Evolutionary conservation across 2,113 vertebrate genomes (phyloP).

Genomic region (Reinhardtius hippoglossoides): DNA sequence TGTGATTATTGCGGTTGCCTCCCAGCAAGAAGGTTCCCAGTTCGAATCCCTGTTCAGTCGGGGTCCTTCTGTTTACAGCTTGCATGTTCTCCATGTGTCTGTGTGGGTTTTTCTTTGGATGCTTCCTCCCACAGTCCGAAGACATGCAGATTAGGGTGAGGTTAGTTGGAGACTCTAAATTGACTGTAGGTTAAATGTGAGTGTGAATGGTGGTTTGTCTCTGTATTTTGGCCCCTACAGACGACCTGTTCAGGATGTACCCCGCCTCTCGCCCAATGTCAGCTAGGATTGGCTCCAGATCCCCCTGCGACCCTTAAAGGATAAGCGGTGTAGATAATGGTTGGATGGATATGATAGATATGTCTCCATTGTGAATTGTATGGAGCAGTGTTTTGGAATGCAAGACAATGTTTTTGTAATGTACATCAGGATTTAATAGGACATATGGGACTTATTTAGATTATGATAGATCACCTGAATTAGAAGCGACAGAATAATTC

Average conservation of each 20-base stretch:
- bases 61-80: no score
- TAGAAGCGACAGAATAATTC: background rate
- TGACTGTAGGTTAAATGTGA: no score
- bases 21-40: no score
- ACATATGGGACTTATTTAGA: slow-evolving; percentile 5
- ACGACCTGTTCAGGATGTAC: background rate
- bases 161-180: no score
- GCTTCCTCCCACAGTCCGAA: no score
- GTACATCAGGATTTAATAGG: background rate
- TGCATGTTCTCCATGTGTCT: no score
- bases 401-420: background rate
- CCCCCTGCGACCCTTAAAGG: background rate
- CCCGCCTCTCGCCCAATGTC: background rate
- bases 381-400: background rate
- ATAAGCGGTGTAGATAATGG: background rate
- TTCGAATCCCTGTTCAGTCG: no score
- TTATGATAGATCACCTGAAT: background rate
- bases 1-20: no score
- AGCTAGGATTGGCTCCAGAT: background rate
- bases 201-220: no score
- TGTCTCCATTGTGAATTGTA: background rate
- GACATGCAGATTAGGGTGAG: no score
- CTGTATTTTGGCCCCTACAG: no score
- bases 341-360: background rate
- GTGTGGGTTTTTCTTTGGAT: no score